phyloP scores from a whole-genome alignment of 1,140 invertebrate genomes.

The Bradysia coprophila region DNA sequence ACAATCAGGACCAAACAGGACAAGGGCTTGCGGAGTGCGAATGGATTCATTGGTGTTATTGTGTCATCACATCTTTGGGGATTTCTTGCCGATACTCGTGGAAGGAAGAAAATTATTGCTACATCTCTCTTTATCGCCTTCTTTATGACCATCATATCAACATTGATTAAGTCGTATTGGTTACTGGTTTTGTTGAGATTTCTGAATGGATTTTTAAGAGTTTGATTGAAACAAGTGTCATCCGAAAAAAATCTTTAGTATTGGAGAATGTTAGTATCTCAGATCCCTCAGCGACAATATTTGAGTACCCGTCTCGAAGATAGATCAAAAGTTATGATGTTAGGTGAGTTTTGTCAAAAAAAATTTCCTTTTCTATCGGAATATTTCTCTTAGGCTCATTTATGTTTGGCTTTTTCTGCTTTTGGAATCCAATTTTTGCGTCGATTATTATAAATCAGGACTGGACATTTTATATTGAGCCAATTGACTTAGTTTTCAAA shows the following conservation, averaged over 20 bases:
- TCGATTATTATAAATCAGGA: conserved; percentile 8
- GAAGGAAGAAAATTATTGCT: too few relatives aligned
- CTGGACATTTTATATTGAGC: conserved; percentile 6
- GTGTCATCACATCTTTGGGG: conserved; percentile 29
- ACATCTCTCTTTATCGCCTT: too few relatives aligned
- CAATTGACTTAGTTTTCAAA: conserved; percentile 8
- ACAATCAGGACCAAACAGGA: conserved; percentile 30
- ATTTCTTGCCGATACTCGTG: too few relatives aligned
- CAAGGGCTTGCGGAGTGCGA: conserved; percentile 39
- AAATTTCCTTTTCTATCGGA: conserved; percentile 6
- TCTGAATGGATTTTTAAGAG: conserved; percentile 27
- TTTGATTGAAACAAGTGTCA: too few relatives aligned
- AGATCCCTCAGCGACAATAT: too few relatives aligned
- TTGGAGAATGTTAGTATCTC: too few relatives aligned
- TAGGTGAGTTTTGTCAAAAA: background rate
- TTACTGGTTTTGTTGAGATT: too few relatives aligned
- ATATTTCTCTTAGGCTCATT: conserved; percentile 8
- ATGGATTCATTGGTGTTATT: conserved; percentile 34
- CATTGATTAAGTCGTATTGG: conserved; percentile 29
- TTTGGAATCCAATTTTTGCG: conserved; percentile 8
- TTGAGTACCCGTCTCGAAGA: too few relatives aligned
- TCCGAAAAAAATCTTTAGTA: too few relatives aligned
- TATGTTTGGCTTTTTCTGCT: conserved; percentile 9
- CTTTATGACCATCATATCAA: conserved; percentile 24
- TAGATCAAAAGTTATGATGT: too few relatives aligned